Base-by-base conservation (phyloP, 2,113 vertebrate species). In the Aptenodytes patagonicus region DNA sequence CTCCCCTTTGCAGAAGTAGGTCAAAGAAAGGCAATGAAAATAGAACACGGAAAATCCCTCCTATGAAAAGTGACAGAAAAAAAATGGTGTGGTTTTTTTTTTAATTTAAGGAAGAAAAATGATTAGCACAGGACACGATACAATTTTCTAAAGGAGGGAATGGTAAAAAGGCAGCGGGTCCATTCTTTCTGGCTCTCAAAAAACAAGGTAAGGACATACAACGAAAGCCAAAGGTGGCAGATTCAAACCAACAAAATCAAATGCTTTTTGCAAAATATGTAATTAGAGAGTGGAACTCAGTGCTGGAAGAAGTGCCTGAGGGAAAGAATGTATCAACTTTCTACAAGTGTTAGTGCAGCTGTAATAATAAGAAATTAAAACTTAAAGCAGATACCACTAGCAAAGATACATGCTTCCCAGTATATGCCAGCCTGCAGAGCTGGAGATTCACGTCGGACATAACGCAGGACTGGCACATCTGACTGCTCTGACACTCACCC, bases 21-120 rank as follows among this genome's bases (percentile, higher is more conserved):
- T 89, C 93, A 73, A 79, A 97, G 70, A 91, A 95, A 70, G 91
- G 86, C 84, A 96, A 34, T 17, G 61, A 83, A 91, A 95, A 93
- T 49, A 92, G 82, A 91, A 84, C 73, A 92, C 0, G 9, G 83
- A 95, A 97, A 95, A 95, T 76, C 93, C 78, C 68, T 86, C 29
- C 70, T 66, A 69, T 28, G 40, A 93, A 90, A 96, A 87, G 28
- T 58, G 40, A 78, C 29, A 73, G 32, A 29, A 89, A 89, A 91
- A 46, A 92, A 91, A 40, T 3, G 20, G 4, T 49, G 13, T 49
- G 13, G 0, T 25, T 52, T 12, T n/a, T 75, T 42, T 71, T 85
- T 61, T 34, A 76, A 70, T 89, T 76, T 92, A 77, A 84, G 49
- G 47, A 92, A 89, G 60, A 89, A 91, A 84, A 84, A 89, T 65